Evolutionary conservation across 2,797 vertebrate species (phyloP).

Genomic region (Tapera naevia): DNA sequence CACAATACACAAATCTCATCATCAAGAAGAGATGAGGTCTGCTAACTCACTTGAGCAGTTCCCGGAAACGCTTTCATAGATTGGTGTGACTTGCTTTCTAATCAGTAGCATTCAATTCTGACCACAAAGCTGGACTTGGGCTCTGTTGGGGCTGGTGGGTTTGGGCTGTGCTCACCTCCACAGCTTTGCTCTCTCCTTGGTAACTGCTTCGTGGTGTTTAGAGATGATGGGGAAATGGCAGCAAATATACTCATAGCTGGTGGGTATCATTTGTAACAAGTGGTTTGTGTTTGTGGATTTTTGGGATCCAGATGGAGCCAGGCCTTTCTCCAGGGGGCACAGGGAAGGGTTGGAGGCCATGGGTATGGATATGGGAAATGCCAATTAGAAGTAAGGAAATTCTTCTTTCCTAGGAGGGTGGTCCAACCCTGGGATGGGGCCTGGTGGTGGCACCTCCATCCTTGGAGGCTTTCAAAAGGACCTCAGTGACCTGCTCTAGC

Average conservation of each 20-base stretch:
- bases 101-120: neutral
- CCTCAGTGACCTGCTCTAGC: neutral
- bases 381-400: neutral
- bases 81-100: neutral
- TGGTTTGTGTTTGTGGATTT: neutral
- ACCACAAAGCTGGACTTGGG: neutral
- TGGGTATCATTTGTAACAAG: neutral
- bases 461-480: neutral
- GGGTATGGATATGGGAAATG: neutral
- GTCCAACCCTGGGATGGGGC: neutral
- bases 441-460: neutral
- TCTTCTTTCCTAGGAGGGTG: neutral
- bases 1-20: no score
- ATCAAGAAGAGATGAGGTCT: neutral
- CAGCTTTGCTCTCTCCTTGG: neutral
- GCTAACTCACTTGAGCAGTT: neutral
- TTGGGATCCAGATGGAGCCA: neutral
- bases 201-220: neutral
- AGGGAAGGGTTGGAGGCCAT: neutral
- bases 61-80: neutral
- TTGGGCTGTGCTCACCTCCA: neutral
- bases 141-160: neutral
- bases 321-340: fast-evolving
- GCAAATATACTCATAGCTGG: fast-evolving
- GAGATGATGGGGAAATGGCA: neutral